A percentile compares a stretch with the other conserved stretches of the same genome.
phyloP scores from a whole-genome alignment of 2,113 vertebrate species.

The Cololabis saira region DNA sequence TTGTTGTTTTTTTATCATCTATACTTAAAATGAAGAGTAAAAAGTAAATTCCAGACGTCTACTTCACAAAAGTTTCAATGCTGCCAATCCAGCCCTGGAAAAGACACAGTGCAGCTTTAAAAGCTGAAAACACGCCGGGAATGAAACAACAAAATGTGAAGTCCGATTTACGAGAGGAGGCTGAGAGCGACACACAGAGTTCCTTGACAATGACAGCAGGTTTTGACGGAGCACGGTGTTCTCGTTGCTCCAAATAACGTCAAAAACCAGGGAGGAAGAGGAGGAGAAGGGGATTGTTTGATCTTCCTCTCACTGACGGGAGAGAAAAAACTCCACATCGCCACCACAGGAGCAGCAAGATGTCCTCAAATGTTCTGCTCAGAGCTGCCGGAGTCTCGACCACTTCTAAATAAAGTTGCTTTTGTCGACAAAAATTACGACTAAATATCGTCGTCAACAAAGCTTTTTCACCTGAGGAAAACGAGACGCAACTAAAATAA shows the following conservation, averaged over 20 bases:
- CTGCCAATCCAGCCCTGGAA: no score
- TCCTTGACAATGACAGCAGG: slow-evolving; percentile 23
- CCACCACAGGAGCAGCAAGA: slow-evolving; percentile 1
- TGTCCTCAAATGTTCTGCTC: background rate
- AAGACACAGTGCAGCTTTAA: slow-evolving; percentile 1
- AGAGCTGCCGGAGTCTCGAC: no score
- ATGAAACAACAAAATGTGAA: slow-evolving; percentile 9
- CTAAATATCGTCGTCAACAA: no score
- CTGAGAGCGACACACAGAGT: background rate
- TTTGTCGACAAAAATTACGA: no score
- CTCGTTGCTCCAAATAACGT: slow-evolving; percentile 44
- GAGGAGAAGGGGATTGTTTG: background rate
- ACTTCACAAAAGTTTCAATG: no score
- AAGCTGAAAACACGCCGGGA: background rate
- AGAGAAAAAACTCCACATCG: slow-evolving; percentile 5
- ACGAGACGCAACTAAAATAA: no score
- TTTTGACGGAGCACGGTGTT: slow-evolving; percentile 19
- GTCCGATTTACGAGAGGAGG: background rate
- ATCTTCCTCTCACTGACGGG: background rate
- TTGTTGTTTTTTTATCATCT: no score
- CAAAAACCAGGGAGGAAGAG: slow-evolving; percentile 17
- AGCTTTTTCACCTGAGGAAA: no score
- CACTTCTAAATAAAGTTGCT: no score
- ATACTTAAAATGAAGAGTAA: no score
- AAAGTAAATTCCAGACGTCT: no score